Evolutionary conservation across 2,113 vertebrate genomes (phyloP), one percentile per base, ranked within the genome.

Genomic region (Pteronura brasiliensis): DNA sequence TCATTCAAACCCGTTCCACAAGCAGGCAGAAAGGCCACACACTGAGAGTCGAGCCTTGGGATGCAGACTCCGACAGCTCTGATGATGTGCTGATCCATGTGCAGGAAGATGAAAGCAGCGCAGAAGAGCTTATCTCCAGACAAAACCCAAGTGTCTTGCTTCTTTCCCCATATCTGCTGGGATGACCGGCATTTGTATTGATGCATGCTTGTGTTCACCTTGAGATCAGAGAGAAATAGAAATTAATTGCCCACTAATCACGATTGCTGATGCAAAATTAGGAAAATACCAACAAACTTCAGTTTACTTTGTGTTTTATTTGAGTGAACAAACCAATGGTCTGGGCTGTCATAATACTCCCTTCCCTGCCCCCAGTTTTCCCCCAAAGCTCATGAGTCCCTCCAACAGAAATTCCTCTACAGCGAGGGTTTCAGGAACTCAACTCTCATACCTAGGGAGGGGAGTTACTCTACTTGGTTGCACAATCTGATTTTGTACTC

Each of bases 251-350:
- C 69, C 23, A 29, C 3, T 83, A 74, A 71, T 27, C 9, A 74
- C 21, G 17, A 31, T 39, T 52, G 25, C 72, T 84, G 44, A 87
- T 59, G 42, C 47, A 36, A 90, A 80, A 39, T 84, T 85, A n/a
- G 31, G 63, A 71, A 96, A 93, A 57, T 82, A 29, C 11, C 42
- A 88, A 31, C 34, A n/a, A 92, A 39, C 55, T 93, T 85, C 67
- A 83, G 31, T 84, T 88, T 63, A 59, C 77, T 69, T 84, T 20
- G 31, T 61, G 67, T 89, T 97, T 96, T 79, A 85, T 95, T 97
- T 93, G 12, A 49, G 72, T 31, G 42, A 95, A 81, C 65, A 87
- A 39, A 57, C 18, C 71, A 63, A 6, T 91, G 93, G 17, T 77
- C 49, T 92, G 34, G 36, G 69, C 59, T 97, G 92, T 93, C 6